phyloP scores from a whole-genome alignment of 2,113 vertebrate species.

The Sterrhoptilus dennistouni region DNA sequence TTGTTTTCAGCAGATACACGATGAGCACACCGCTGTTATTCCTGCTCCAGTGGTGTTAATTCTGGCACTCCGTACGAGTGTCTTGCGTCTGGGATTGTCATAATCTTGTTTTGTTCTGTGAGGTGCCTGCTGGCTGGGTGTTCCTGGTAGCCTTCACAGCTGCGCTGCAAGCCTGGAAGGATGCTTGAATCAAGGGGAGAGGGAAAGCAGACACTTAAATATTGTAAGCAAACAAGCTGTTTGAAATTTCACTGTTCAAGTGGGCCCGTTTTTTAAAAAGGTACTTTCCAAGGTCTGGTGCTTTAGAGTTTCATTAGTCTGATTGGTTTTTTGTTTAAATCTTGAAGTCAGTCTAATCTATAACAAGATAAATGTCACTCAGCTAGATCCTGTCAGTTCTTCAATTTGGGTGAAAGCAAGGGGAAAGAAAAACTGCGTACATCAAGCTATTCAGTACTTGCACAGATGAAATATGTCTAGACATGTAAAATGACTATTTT shows the following conservation, averaged over 20 bases:
- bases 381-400: neutral
- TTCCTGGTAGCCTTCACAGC: neutral
- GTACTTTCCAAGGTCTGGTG: neutral
- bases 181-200: neutral
- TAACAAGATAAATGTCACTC: neutral
- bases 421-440: neutral
- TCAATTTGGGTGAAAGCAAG: neutral
- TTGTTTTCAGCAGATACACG: neutral
- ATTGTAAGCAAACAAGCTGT: neutral
- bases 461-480: neutral
- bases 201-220: neutral
- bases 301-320: neutral
- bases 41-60: neutral
- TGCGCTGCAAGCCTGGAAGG: neutral
- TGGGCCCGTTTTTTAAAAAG: neutral
- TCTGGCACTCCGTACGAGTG: fast-evolving
- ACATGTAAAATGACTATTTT: neutral
- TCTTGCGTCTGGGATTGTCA: neutral
- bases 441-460: neutral
- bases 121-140: neutral
- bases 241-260: neutral
- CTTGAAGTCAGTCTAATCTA: neutral
- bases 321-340: neutral
- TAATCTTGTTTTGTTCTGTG: neutral
- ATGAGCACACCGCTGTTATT: neutral